Percentiles rank a stretch among this genome's conserved stretches.
Conservation (phyloP, 1,140 invertebrate genomes). For the Philopotamus ludificatus region DNA sequence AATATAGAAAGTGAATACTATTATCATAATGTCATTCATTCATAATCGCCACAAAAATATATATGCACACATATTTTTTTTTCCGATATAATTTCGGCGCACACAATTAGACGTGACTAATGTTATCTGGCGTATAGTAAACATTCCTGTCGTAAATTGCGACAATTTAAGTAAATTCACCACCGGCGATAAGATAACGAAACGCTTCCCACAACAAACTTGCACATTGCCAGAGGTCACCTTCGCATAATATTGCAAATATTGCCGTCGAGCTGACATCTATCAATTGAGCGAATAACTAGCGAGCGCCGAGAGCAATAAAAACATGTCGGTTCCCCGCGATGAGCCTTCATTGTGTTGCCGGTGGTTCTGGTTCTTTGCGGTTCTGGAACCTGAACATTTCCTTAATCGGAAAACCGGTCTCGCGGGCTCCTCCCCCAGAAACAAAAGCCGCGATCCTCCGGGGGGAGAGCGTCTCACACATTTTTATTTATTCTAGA, state of each 20-base stretch:
- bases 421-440: not conserved
- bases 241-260: not conserved
- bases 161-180: not conserved
- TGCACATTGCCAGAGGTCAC: not conserved
- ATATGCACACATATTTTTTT: no score
- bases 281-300: no score
- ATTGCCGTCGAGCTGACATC: not conserved
- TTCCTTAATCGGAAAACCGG: constrained; percentile 28
- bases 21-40: no score
- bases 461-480: not conserved
- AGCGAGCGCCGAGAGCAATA: not conserved
- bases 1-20: constrained; percentile 21
- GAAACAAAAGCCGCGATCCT: not conserved
- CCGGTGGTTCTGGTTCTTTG: no score
- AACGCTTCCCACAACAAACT: not conserved
- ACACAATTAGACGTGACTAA: not conserved
- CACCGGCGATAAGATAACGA: not conserved
- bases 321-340: not conserved
- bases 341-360: constrained; percentile 7
- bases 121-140: not conserved
- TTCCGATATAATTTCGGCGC: no score
- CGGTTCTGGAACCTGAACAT: constrained; percentile 4
- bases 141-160: not conserved
- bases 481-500: no score
- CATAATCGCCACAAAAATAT: no score